Evolutionary conservation across 1,140 invertebrate genomes (phyloP).

Genomic region (Trypoxylus dichotomus): DNA sequence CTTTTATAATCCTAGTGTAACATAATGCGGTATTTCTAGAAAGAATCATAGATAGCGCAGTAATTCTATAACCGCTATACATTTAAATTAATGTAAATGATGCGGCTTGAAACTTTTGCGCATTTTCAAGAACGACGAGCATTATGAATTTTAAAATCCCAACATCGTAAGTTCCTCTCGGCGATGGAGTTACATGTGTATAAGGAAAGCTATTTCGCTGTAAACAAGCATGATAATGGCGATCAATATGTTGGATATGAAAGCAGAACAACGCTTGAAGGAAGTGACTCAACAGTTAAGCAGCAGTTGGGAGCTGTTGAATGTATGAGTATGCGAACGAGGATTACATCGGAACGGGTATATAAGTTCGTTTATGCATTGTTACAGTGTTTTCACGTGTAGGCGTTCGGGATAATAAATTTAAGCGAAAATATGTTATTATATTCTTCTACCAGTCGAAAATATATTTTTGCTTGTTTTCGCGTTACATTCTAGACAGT

Average conservation of each 20-base stretch:
- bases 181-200: neutral
- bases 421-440: neutral
- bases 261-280: neutral
- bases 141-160: neutral
- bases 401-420: neutral
- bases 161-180: neutral
- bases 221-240: neutral
- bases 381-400: no score
- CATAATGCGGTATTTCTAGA: no score
- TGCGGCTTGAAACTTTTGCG: neutral
- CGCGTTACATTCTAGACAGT: no score
- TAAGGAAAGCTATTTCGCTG: neutral
- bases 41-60: no score
- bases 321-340: neutral
- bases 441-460: no score
- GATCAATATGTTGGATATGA: neutral
- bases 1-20: no score
- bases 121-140: neutral
- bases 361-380: neutral
- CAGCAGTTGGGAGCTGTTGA: neutral
- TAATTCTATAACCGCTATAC: neutral
- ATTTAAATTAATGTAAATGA: neutral
- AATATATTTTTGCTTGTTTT: no score
- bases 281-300: neutral
- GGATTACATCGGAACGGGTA: neutral